Evolutionary conservation across 2,797 vertebrate species (phyloP), one percentile per base, ranked within the genome.

Genomic region (Pipistrellus kuhlii): DNA sequence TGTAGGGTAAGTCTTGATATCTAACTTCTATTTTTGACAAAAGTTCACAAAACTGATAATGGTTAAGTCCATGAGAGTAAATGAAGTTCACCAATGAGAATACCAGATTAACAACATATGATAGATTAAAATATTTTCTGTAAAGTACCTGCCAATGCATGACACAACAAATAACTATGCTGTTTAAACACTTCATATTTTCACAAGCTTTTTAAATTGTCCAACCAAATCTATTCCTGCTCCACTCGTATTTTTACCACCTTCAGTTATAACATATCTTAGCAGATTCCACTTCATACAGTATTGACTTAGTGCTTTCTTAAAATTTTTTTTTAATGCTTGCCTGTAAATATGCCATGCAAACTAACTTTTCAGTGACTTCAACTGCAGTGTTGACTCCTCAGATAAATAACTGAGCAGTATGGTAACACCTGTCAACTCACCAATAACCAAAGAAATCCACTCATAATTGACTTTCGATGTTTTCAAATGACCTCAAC

Each of bases 231-330:
- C 5, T 73, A 48, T 90, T 57, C 41, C 51, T 80, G 2, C 25
- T 62, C 13, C 18, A 81, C 5, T 44, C 18, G 46, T 57, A 80
- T 20, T 78, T 86, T 88, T 53, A 38, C 1, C 10, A 62, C n/a
- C 14, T 62, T 83, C 5, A 13, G 5, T 44, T 57, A 72, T 76
- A 83, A 68, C 5, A 68, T 41, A 71, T 80, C 46, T 94, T 93
- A 91, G 72, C 12, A 69, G 48, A 88, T 86, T 81, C 71, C 10
- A 92, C 46, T 89, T 94, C 71, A 84, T 41, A 1, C 48, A 83
- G 7, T 55, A 66, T 0, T 82, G 44, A 69, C 46, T 73, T 77
- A 59, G 13, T 41, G 13, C 41, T 90, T 48, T 30, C 51, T 90
- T 71, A 23, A 75, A 90, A 72, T 66, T 2, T 68, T 78, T 51